Evolutionary conservation across 2,113 vertebrate species (phyloP), one percentile per base, ranked within the genome.

Genomic region (Cochlearius cochlearius): DNA sequence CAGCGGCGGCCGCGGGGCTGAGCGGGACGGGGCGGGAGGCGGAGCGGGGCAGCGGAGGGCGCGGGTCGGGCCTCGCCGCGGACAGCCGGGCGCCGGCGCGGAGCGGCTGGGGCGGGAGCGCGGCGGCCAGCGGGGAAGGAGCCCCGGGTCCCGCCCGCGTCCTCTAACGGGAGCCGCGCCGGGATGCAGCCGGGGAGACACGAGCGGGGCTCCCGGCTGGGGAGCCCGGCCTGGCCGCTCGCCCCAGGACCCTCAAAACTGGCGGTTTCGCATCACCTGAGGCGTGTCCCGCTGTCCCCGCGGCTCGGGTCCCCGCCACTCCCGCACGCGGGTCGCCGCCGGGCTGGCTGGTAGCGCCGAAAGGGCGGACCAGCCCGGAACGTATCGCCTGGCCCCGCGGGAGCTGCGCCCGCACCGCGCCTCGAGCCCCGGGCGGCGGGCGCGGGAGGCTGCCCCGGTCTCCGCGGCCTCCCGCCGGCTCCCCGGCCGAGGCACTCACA

Each of bases 401-500:
- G 3, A 15, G 39, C 90, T 23, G 81, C 66, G 47, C 50, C 91
- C 73, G 59, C 64, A 49, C 63, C 55, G 9, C 0, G 59, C 59
- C 43, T 10, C 0, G 45, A 12, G 4, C 16, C 9, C 4, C n/a
- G 22, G 59, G 67, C 43, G 11, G 60, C 32, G 55, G 76, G 71
- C n/a, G 62, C 50, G 8, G 71, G 32, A 25, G 67, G 23, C 80
- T 30, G 76, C 9, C 34, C 59, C 67, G 41, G 34, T 39, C 47
- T 20, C 90, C 7, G 58, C 68, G 58, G 68, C n/a, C 30, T 55
- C 50, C 11, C 30, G 8, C 3, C 39, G 17, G 19, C 36, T 36
- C 7, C 64, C 27, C 21, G 2, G 47, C 4, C 34, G 6, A 4
- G 47, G 38, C 67, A 1, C 2, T 17, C 16, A 6, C 60, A 0